A percentile compares a stretch with the other conserved stretches of the same genome.
phyloP scores from a whole-genome alignment of 2,797 vertebrate genomes.

The Epinephelus malabaricus region DNA sequence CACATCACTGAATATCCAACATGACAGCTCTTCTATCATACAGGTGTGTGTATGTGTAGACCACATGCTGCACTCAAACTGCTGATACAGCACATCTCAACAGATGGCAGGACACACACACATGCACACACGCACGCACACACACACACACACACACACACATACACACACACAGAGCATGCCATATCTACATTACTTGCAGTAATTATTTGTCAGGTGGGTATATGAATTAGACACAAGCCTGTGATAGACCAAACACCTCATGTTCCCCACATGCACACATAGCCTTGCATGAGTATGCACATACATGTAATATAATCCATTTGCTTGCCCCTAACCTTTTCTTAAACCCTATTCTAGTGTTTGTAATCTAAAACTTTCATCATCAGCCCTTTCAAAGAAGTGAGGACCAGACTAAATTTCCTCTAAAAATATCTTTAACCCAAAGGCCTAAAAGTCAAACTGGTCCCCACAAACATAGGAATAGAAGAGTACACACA shows the following conservation, averaged over 20 bases:
- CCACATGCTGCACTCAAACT: conserved; percentile 6
- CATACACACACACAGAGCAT: conserved; percentile 24
- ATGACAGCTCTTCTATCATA: conserved; percentile 45
- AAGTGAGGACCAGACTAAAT: neutral
- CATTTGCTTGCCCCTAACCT: neutral
- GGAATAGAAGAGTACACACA: neutral
- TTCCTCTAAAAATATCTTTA: neutral
- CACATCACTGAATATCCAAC: conserved; percentile 38
- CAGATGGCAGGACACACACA: conserved; percentile 43
- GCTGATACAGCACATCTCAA: conserved; percentile 56
- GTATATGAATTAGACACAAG: neutral
- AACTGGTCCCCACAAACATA: neutral
- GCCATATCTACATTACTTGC: neutral
- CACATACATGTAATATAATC: fast-evolving
- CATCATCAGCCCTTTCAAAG: neutral
- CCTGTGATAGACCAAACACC: neutral
- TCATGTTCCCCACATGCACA: neutral
- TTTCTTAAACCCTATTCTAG: neutral
- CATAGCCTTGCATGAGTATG: neutral
- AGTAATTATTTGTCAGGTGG: conserved; percentile 2
- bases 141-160: conserved; percentile 27
- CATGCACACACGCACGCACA: conserved; percentile 18
- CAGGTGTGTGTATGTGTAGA: conserved; percentile 17
- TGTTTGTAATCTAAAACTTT: neutral
- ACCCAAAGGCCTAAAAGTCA: neutral